These are phyloP conservation scores for Sycobia sp. DNA, from an alignment of 1,140 invertebrate genomes.

Conservation along the genomic window DNA sequence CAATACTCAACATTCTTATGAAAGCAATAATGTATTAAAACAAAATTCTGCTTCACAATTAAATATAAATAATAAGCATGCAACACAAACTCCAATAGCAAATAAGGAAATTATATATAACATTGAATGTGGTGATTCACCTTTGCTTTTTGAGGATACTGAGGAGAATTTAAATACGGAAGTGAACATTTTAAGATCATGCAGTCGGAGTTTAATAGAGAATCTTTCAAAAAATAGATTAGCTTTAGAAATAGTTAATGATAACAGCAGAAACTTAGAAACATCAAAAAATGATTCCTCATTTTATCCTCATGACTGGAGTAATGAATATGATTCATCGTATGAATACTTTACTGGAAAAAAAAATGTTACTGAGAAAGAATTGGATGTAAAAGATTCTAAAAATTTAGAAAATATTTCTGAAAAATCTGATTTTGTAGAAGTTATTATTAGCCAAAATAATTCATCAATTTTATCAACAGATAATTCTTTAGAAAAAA, in stretches of 20 bases:
- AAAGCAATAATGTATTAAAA: not conserved
- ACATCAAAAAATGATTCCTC: constrained; percentile 2
- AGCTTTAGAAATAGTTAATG: no score
- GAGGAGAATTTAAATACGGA: not conserved
- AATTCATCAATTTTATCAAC: not conserved
- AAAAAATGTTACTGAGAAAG: not conserved
- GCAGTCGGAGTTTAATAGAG: not conserved
- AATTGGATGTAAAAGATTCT: not conserved
- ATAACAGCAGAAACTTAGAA: not conserved
- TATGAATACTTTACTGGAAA: constrained; percentile 14
- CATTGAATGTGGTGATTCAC: constrained; percentile 4
- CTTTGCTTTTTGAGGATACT: constrained; percentile 25
- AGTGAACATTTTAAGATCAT: not conserved
- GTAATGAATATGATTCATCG: constrained; percentile 28
- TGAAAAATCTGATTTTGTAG: no score
- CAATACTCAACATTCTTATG: not conserved
- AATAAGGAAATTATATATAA: not conserved
- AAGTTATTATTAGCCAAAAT: not conserved
- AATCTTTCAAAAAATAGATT: no score
- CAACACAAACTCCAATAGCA: not conserved
- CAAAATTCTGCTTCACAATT: not conserved
- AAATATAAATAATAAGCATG: not conserved
- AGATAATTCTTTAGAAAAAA: not conserved
- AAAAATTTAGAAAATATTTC: constrained; percentile 2
- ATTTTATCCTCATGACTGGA: constrained; percentile 28